Conservation (phyloP, 1,140 invertebrate species). For the Triops cancriformis region DNA sequence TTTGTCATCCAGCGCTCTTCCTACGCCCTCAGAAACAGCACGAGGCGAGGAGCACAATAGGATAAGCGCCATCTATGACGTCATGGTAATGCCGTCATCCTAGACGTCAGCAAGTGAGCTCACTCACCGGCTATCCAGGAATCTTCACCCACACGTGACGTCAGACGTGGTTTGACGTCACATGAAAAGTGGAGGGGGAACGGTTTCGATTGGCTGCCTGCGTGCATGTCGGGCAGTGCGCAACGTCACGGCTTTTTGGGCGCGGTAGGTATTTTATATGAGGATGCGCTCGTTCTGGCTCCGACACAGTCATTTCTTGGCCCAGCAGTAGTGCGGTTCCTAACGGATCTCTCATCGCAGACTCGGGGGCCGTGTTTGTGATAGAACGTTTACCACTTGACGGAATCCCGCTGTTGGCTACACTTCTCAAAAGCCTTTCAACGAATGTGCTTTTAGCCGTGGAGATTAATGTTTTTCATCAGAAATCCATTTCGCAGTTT, state of each 20-base stretch:
- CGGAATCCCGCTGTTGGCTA: background rate
- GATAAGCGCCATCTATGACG: background rate
- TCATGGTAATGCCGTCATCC: background rate
- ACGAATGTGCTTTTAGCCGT: background rate
- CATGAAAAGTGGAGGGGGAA: background rate
- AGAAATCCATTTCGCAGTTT: background rate
- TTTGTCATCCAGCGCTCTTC: background rate
- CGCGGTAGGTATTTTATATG: slow-evolving; percentile 6
- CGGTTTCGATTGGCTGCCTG: background rate
- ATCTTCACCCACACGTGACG: background rate
- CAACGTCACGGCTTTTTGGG: background rate
- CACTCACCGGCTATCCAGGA: background rate
- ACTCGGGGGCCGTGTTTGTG: background rate
- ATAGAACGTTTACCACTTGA: background rate
- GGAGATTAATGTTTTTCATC: background rate
- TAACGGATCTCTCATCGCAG: background rate
- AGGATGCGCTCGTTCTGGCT: background rate
- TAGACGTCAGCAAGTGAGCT: background rate
- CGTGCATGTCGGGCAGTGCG: background rate
- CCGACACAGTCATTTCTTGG: slow-evolving; percentile 4
- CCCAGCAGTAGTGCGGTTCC: background rate
- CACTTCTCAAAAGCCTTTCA: background rate
- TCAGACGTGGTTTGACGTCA: background rate
- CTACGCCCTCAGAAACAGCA: background rate
- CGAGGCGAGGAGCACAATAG: background rate